Evolutionary conservation across 1,140 invertebrate species (phyloP).

Genomic region (Himalopsyche phryganea): DNA sequence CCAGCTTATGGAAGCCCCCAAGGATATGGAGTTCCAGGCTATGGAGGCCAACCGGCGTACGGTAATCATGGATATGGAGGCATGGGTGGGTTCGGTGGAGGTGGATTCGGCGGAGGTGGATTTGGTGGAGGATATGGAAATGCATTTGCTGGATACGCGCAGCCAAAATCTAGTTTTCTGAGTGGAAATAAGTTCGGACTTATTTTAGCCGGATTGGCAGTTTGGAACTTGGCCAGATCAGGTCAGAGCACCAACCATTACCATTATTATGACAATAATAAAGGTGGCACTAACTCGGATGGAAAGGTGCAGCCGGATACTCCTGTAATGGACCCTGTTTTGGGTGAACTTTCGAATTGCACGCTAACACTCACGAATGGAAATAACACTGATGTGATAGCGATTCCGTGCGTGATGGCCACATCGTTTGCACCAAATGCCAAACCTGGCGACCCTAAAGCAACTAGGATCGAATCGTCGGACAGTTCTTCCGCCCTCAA

Average conservation of each 20-base stretch:
- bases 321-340: conserved; percentile 38
- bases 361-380: conserved; percentile 45
- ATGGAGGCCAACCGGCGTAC: conserved; percentile 39
- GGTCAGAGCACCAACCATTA: conserved; percentile 36
- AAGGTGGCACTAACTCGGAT: conserved; percentile 45
- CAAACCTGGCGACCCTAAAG: conserved; percentile 34
- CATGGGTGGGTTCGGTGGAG: conserved; percentile 11
- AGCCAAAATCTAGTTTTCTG: conserved; percentile 29
- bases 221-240: conserved; percentile 51
- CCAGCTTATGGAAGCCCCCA: conserved; percentile 2
- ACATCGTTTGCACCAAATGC: conserved; percentile 49
- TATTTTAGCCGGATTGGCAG: conserved; percentile 47
- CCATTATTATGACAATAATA: conserved; percentile 44
- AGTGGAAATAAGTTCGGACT: conserved; percentile 40
- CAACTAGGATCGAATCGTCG: conserved; percentile 37
- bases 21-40: conserved; percentile 35
- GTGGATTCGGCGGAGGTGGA: conserved; percentile 7
- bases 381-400: conserved; percentile 45
- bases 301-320: conserved; percentile 41
- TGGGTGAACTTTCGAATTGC: conserved; percentile 49
- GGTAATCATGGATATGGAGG: conserved; percentile 33
- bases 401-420: conserved; percentile 50
- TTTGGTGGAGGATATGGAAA: conserved; percentile 7
- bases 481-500: conserved; percentile 32
- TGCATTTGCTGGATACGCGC: conserved; percentile 7